Base-by-base conservation (phyloP, 2,888 invertebrate species). In the Agrenia bidenticulata region DNA sequence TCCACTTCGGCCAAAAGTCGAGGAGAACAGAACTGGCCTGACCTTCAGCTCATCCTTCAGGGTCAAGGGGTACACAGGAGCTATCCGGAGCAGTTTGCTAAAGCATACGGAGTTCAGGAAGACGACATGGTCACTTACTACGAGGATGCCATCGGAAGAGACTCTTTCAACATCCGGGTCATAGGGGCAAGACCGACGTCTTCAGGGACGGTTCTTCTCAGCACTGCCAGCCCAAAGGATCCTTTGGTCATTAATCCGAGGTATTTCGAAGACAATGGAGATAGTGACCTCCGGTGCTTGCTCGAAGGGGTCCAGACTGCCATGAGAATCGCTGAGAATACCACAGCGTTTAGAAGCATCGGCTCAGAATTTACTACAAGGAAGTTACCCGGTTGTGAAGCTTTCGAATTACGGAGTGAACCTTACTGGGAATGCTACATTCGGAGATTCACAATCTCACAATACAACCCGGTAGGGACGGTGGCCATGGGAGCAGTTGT, bases 351-450 rank as follows among this genome's bases (percentile, higher is more conserved):
- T 45, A 63, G 63, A 11, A 61, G 53, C 39, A 27, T 70, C 15
- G 13, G 67, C 19, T 65, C 70, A 7, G 32, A 63, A 17, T 68
- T 70, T 39, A 68, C 67, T 1, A 62, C 58, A 13, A 61, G 60
- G 51, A 62, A 61, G 32, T 67, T 70, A 54, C 70, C 70, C 0
- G 70, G 70, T 1, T 70, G 70, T 53, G 70, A 68, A 37, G 60
- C 65, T 51, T 50, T 65, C 57, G 39, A 39, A 1, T 61, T 61
- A 13, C 54, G 64, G 17, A 55, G 55, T 55, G 60, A 54, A 13
- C 45, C 51, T 15, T 64, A 64, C 19, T 60, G 60, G 60, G 53
- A 51, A 41, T 62, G 54, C 37, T 64, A 55, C 39, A 60, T 64
- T 21, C 54, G 53, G n/a, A 54, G 53, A 15, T 60, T 54, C 45